Evolutionary conservation across 2,888 invertebrate genomes (phyloP).

Genomic region (Parascotia fuliginaria): DNA sequence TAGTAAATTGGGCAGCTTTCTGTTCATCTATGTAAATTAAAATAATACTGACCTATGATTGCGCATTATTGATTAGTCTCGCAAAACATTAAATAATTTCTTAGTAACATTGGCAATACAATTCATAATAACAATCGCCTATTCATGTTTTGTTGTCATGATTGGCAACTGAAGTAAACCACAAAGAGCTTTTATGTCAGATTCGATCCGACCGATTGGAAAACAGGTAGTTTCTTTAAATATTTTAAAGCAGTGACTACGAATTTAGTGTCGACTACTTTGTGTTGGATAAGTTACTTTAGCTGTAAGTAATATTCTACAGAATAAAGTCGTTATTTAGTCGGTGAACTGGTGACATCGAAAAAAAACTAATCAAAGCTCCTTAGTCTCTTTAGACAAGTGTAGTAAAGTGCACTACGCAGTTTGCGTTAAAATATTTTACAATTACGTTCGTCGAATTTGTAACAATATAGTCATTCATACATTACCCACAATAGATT

Average conservation of each 20-base stretch:
- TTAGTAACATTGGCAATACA: neutral
- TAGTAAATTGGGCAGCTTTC: conserved; percentile 3
- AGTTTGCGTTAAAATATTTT: too few species aligned
- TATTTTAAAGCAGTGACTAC: conserved; percentile 5
- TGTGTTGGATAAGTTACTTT: neutral
- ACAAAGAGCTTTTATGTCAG: conserved; percentile 1
- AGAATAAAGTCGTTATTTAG: neutral
- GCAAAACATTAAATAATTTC: too few species aligned
- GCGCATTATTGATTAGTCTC: too few species aligned
- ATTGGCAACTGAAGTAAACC: neutral
- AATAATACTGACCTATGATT: neutral
- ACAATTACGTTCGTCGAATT: too few species aligned
- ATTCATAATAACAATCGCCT: neutral
- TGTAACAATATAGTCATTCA: too few species aligned
- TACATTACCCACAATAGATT: neutral
- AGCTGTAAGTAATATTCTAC: neutral
- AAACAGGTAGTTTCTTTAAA: conserved; percentile 3
- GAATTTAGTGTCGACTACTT: neutral
- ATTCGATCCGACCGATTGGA: conserved; percentile 2
- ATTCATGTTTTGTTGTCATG: neutral
- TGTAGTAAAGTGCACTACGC: too few species aligned
- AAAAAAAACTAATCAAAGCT: too few species aligned
- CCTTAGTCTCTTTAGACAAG: too few species aligned
- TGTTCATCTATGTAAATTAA: conserved; percentile 6
- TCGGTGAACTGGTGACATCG: too few species aligned